Base-by-base conservation (phyloP, 2,113 vertebrate genomes). In the Xenus cinereus region DNA sequence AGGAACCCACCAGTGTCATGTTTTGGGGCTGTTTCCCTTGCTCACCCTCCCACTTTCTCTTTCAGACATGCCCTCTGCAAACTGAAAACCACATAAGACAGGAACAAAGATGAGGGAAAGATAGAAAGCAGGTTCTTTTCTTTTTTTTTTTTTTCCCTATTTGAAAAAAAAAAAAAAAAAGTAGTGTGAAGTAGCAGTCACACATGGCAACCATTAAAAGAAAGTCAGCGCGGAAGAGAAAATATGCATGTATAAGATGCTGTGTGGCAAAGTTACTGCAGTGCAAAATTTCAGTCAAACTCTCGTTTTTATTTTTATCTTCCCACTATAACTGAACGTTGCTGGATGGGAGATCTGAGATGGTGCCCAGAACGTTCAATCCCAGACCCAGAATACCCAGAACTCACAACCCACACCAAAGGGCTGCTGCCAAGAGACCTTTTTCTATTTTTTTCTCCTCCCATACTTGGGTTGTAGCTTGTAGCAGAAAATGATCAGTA, bases 281-380 rank as follows among this genome's bases (percentile, higher is more conserved):
- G 91, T 91, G 89, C 95, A 97, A 93, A 87, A 92, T 88, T 95
- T 84, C 96, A 92, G 8, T 89, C 94, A 92, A 96, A 95, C 85
- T 96, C 97, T 66, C 91, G 21, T 90, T 59, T 97, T 97, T 97
- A 97, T 96, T 97, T 96, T 97, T 97, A 94, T 95, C 96, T 95
- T 90, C 87, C 97, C 89, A 82, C 95, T 94, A 48, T 1, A 94
- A 88, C 72, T 64, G 93, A 96, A 91, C 76, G 78, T 27, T 12
- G 62, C 91, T 96, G 90, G 92, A 96, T 93, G 96, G 87, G 94
- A 94, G 91, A 93, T 57, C 79, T 81, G 75, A 84, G 85, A 68
- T 28, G 84, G 78, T 79, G 91, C 93, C 94, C 89, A 53, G 90
- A 86, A 95, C 23, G 79, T 57, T 92, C 72, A 51, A 82, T 68